Evolutionary conservation across 2,113 vertebrate genomes (phyloP).

Genomic region (Riparia riparia): DNA sequence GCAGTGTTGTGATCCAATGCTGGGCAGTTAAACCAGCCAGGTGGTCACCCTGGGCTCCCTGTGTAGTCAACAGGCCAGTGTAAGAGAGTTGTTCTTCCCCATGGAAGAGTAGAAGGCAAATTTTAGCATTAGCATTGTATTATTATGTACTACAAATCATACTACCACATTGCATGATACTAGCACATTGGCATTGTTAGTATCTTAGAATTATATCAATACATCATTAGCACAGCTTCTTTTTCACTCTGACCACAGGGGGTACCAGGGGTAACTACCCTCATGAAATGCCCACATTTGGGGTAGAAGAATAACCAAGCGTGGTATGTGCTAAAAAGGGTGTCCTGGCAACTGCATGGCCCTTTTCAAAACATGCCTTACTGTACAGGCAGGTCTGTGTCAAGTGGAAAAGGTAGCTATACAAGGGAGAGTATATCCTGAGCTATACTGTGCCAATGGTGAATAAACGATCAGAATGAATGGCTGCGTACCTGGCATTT

Average conservation of each 20-base stretch:
- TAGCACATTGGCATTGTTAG: background rate
- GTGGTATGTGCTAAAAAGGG: background rate
- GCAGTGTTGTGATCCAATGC: background rate
- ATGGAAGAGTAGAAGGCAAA: background rate
- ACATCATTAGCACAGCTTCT: background rate
- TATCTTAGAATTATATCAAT: background rate
- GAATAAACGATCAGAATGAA: background rate
- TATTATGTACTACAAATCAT: background rate
- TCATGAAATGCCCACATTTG: background rate
- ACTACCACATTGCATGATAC: background rate
- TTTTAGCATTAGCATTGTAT: background rate
- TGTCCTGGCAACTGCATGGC: background rate
- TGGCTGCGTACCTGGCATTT: accelerated
- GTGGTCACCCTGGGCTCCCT: background rate
- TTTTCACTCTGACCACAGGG: background rate
- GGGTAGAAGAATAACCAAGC: background rate
- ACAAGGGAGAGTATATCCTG: background rate
- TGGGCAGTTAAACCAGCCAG: background rate
- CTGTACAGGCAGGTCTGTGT: background rate
- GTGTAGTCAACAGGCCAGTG: background rate
- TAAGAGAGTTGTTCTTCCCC: background rate
- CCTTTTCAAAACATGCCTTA: background rate
- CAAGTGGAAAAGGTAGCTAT: background rate
- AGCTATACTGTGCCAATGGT: background rate
- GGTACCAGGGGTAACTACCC: background rate